These are phyloP conservation scores for Scolopax rusticola DNA, from an alignment of 2,797 vertebrate species.

Conservation along the genomic window DNA sequence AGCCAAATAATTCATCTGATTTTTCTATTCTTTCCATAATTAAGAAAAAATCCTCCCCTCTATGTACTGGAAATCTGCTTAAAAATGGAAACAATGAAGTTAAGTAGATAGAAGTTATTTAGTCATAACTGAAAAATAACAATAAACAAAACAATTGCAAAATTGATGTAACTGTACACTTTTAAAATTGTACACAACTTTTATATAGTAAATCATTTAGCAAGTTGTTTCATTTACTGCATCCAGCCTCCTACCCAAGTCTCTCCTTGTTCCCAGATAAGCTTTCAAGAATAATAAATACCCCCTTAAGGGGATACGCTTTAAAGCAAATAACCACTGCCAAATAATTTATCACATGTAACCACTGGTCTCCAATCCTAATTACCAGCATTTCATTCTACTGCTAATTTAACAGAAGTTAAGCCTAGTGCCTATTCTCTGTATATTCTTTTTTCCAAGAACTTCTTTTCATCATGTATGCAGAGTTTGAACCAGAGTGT, in stretches of 20 bases:
- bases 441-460: neutral
- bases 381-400: slow-evolving; percentile 49
- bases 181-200: slow-evolving; percentile 56
- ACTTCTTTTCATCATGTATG: slow-evolving; percentile 16
- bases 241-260: slow-evolving; percentile 10
- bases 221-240: slow-evolving; percentile 34
- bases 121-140: slow-evolving; percentile 1
- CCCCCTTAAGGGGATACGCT: slow-evolving; percentile 51
- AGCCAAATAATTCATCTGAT: neutral
- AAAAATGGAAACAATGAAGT: neutral
- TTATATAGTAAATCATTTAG: slow-evolving; percentile 47
- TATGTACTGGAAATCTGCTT: neutral
- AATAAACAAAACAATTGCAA: slow-evolving; percentile 17
- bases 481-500: slow-evolving; percentile 29
- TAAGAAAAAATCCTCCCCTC: neutral
- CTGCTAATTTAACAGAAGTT: slow-evolving; percentile 1
- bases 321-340: slow-evolving; percentile 65
- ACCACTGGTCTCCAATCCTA: slow-evolving; percentile 52
- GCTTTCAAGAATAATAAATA: slow-evolving; percentile 67
- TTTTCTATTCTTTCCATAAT: slow-evolving; percentile 1
- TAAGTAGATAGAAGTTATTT: neutral
- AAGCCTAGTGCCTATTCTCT: neutral
- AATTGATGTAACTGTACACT: slow-evolving; percentile 25
- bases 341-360: slow-evolving; percentile 66
- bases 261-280: slow-evolving; percentile 45